These are phyloP conservation scores for Drosophila histrio DNA, from an alignment of 2,888 invertebrate species.

Conservation along the genomic window DNA sequence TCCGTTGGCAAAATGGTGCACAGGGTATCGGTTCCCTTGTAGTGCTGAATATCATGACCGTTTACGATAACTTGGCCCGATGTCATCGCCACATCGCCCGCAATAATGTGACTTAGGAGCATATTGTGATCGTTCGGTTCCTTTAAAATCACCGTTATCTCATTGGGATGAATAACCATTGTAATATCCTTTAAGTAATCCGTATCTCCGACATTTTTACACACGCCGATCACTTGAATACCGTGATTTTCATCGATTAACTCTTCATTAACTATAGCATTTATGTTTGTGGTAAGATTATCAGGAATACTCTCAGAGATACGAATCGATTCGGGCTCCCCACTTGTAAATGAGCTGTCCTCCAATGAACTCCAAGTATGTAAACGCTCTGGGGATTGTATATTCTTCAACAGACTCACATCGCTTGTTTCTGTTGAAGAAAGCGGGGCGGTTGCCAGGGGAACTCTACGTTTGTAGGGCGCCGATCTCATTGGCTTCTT, in stretches of 20 bases:
- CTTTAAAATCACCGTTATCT: slow-evolving; percentile 28
- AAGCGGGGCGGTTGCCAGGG: not conserved
- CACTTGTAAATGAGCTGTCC: not conserved
- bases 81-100: not conserved
- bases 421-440: not conserved
- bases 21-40: slow-evolving; percentile 1
- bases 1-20: slow-evolving; percentile 5
- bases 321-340: not conserved
- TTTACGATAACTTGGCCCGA: slow-evolving; percentile 18
- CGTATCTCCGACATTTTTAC: slow-evolving; percentile 4
- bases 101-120: slow-evolving; percentile 15
- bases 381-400: not conserved
- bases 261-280: not conserved
- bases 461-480: not conserved
- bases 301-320: not conserved
- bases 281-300: too few relatives aligned
- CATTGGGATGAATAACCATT: slow-evolving; percentile 28
- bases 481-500: not conserved
- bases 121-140: not conserved
- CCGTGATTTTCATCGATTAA: slow-evolving; percentile 5
- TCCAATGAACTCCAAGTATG: not conserved
- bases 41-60: not conserved
- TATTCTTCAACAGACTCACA: not conserved
- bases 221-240: slow-evolving; percentile 16
- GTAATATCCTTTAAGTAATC: slow-evolving; percentile 7